Evolutionary conservation across 1,140 invertebrate species (phyloP).

Genomic region (Dreissena polymorpha): DNA sequence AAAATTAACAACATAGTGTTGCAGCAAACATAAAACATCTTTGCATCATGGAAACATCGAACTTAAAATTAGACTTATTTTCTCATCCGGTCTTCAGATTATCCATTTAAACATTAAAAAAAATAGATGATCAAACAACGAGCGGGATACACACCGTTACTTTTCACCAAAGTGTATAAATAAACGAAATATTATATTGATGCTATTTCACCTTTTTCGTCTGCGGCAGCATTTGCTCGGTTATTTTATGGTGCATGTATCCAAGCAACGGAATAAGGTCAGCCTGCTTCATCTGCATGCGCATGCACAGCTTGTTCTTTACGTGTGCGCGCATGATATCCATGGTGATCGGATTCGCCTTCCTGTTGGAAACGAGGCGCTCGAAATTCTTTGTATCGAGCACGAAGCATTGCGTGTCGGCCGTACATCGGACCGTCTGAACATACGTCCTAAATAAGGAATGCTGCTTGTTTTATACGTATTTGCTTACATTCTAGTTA

Average conservation of each 20-base stretch:
- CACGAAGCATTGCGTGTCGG: constrained; percentile 73
- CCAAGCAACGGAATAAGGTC: constrained; percentile 67
- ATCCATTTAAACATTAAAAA: too few species aligned
- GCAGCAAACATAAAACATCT: too few species aligned
- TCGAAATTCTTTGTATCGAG: constrained; percentile 77
- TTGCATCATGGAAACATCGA: too few species aligned
- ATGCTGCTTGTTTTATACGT: too few species aligned
- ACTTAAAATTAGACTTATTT: too few species aligned
- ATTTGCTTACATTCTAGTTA: too few species aligned
- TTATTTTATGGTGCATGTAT: constrained; percentile 69
- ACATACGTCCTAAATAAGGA: constrained; percentile 66
- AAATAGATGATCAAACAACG: too few species aligned
- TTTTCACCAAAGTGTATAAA: too few species aligned
- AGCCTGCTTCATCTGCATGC: constrained; percentile 65
- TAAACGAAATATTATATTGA: neutral
- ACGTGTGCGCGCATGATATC: constrained; percentile 70
- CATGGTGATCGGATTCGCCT: constrained; percentile 70
- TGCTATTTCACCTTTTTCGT: constrained; percentile 49
- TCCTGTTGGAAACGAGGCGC: constrained; percentile 66
- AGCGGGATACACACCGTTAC: too few species aligned
- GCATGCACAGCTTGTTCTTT: constrained; percentile 68
- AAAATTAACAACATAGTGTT: too few species aligned
- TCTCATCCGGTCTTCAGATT: too few species aligned
- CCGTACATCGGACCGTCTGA: constrained; percentile 73
- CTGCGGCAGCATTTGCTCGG: constrained; percentile 62